A percentile compares a stretch with the other conserved stretches of the same genome.
Conservation (phyloP, 2,113 vertebrate species). For the Halichoerus grypus region DNA sequence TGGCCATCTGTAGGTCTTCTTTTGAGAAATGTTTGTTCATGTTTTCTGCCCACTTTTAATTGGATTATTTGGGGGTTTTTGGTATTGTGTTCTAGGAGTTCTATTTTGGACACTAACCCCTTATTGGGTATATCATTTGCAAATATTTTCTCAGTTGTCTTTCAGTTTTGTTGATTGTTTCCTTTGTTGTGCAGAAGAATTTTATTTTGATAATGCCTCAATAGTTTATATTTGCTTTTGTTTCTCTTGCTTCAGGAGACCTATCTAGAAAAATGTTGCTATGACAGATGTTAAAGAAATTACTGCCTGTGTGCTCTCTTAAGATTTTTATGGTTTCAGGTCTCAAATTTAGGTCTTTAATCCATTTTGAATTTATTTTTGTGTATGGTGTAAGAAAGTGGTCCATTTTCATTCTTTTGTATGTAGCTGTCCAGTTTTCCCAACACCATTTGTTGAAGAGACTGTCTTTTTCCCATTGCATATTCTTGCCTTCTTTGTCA, state of each 20-base stretch:
- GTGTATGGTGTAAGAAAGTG: neutral
- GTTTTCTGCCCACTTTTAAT: neutral
- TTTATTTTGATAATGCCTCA: neutral
- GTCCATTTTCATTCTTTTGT: neutral
- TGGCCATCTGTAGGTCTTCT: neutral
- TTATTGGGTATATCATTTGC: neutral
- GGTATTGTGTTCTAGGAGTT: neutral
- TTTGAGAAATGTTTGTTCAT: neutral
- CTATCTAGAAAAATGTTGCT: neutral
- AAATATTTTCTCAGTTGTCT: neutral
- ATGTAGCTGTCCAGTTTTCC: neutral
- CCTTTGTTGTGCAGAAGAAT: neutral
- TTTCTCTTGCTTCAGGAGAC: neutral
- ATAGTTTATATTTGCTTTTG: neutral
- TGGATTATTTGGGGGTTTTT: neutral
- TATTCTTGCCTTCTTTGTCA: neutral
- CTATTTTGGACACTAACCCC: neutral
- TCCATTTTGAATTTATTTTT: neutral
- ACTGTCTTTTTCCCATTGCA: neutral
- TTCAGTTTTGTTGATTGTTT: neutral
- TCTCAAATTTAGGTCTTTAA: neutral
- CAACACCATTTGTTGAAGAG: neutral
- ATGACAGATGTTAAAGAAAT: neutral
- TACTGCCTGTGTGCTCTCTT: neutral
- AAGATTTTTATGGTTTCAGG: neutral